Conservation (phyloP, 2,113 vertebrate genomes). For the Pteronura brasiliensis region DNA sequence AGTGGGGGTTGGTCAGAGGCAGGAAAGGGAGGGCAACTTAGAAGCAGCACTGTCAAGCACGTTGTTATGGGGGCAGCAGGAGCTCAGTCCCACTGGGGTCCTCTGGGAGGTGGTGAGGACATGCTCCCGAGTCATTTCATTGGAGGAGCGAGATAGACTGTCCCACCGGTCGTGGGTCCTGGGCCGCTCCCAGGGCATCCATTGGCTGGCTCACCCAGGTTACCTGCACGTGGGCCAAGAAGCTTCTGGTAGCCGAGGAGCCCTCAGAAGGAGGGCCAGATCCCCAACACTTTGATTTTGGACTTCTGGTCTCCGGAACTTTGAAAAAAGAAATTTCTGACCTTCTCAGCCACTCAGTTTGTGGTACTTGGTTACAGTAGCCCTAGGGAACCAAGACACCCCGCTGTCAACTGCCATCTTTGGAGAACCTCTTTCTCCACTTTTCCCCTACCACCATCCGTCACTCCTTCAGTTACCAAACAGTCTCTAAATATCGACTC, state of each 20-base stretch:
- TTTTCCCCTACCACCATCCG: background rate
- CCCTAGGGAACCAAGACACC: background rate
- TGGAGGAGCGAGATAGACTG: fast-evolving
- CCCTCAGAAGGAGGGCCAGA: background rate
- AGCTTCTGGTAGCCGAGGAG: background rate
- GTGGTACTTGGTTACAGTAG: background rate
- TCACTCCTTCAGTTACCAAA: background rate
- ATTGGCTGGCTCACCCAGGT: background rate
- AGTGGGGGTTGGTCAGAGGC: background rate
- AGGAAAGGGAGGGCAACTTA: background rate
- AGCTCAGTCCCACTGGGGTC: background rate
- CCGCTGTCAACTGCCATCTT: background rate
- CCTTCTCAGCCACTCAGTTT: background rate
- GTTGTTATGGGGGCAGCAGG: background rate
- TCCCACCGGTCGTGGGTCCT: background rate
- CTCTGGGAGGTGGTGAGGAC: background rate
- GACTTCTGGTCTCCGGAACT: background rate
- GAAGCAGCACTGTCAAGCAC: background rate
- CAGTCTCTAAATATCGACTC: background rate
- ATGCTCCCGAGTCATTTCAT: background rate
- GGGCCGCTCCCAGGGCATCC: background rate
- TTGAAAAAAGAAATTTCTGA: background rate
- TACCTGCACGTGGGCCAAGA: background rate
- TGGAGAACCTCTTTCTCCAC: background rate
- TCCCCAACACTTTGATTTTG: background rate